A percentile compares a stretch with the other conserved stretches of the same genome.
phyloP scores from a whole-genome alignment of 2,113 vertebrate genomes.

The Tupaia chinensis region DNA sequence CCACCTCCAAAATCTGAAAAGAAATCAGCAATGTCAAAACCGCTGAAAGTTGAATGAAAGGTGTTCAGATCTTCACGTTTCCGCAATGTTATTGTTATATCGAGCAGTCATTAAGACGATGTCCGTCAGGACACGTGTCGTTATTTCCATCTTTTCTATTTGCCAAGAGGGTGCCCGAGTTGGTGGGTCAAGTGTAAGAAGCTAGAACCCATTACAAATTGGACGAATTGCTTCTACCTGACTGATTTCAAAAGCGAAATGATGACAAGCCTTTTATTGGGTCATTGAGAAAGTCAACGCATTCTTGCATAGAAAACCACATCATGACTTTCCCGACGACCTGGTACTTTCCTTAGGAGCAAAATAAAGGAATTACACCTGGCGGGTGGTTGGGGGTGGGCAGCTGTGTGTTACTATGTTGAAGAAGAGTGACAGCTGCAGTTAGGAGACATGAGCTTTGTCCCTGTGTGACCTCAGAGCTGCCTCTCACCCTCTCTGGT shows the following conservation, averaged over 20 bases:
- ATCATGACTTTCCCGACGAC: too few relatives aligned
- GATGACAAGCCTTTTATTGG: background rate
- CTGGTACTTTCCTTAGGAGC: background rate
- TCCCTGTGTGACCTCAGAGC: background rate
- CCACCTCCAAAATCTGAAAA: background rate
- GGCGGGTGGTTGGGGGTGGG: background rate
- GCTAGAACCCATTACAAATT: background rate
- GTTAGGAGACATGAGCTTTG: background rate
- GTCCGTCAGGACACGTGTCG: background rate
- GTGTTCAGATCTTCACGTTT: background rate
- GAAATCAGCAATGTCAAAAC: background rate
- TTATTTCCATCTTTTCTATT: background rate
- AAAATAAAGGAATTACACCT: background rate
- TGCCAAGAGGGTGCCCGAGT: background rate
- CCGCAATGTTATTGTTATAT: background rate
- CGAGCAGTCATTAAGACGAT: background rate
- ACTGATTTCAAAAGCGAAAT: background rate
- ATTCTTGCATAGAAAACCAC: too few relatives aligned
- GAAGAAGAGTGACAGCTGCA: too few relatives aligned
- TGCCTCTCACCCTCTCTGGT: fast-evolving
- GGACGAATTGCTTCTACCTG: background rate
- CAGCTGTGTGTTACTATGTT: fast-evolving
- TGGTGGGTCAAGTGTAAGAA: background rate
- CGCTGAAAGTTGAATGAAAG: background rate
- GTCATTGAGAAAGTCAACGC: too few relatives aligned